Conservation (phyloP, 2,888 invertebrate species). For the Drosophila stalkeri region DNA sequence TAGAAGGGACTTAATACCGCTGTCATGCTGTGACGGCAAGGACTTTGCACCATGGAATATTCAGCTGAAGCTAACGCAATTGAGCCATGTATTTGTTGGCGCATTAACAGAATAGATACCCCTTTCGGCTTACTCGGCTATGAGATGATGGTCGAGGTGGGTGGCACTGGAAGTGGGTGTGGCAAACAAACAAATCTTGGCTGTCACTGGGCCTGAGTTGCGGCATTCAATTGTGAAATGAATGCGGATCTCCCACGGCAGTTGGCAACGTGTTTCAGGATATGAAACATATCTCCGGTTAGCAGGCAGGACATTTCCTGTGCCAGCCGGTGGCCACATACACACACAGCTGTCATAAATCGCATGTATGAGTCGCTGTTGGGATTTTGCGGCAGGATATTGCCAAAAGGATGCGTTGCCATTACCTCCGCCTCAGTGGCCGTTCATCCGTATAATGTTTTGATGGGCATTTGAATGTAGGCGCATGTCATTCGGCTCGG, state of each 20-base stretch:
- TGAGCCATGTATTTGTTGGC: conserved; percentile 32
- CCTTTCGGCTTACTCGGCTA: conserved; percentile 36
- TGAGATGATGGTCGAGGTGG: conserved; percentile 15
- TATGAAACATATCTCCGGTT: conserved; percentile 85
- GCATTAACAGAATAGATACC: conserved; percentile 48
- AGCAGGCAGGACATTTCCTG: conserved; percentile 85
- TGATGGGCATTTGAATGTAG: conserved; percentile 80
- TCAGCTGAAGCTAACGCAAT: conserved; percentile 48
- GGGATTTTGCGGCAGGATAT: conserved; percentile 76
- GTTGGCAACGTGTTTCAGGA: conserved; percentile 71
- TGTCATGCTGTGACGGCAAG: conserved; percentile 51
- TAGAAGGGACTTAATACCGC: conserved; percentile 16
- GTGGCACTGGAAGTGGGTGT: neutral
- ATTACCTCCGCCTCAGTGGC: conserved; percentile 6
- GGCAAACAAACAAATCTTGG: conserved; percentile 70
- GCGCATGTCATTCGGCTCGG: conserved; percentile 61
- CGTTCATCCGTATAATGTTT: conserved; percentile 69
- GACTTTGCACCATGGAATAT: conserved; percentile 37
- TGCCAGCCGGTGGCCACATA: conserved; percentile 3
- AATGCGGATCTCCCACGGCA: conserved; percentile 50
- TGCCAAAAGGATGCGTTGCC: conserved; percentile 71
- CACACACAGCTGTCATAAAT: conserved; percentile 67
- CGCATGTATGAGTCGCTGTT: conserved; percentile 56
- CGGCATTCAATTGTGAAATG: conserved; percentile 65
- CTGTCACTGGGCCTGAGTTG: conserved; percentile 65